Percentiles rank a stretch among this genome's conserved stretches.
Evolutionary conservation across 2,888 invertebrate genomes (phyloP).

Genomic region (Capitulum mitella): DNA sequence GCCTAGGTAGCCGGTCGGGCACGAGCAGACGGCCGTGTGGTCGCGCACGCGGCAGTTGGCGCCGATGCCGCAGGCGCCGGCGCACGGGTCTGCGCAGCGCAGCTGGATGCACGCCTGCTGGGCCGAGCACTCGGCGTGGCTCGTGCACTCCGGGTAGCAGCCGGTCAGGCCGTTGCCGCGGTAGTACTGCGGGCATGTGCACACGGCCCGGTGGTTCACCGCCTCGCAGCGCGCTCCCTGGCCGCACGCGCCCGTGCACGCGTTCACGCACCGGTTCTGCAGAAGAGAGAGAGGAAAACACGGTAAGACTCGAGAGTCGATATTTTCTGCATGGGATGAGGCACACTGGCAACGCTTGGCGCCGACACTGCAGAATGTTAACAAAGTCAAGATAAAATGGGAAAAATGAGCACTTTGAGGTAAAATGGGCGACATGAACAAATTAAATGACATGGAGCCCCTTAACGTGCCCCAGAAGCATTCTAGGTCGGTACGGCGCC

Average conservation of each 20-base stretch:
- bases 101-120: slow-evolving; percentile 65
- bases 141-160: slow-evolving; percentile 71
- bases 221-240: slow-evolving; percentile 66
- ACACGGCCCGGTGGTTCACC: slow-evolving; percentile 66
- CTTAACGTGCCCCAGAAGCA: too few relatives aligned
- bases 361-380: too few relatives aligned
- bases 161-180: slow-evolving; percentile 39
- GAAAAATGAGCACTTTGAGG: too few relatives aligned
- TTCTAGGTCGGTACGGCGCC: too few relatives aligned
- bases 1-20: slow-evolving; percentile 42
- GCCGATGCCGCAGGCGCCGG: slow-evolving; percentile 64
- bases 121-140: slow-evolving; percentile 68
- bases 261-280: slow-evolving; percentile 27
- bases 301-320: too few relatives aligned
- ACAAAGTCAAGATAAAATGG: too few relatives aligned
- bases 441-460: too few relatives aligned
- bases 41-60: slow-evolving; percentile 70
- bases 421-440: too few relatives aligned
- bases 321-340: too few relatives aligned
- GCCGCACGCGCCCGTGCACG: slow-evolving; percentile 59
- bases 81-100: slow-evolving; percentile 72
- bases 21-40: slow-evolving; percentile 76
- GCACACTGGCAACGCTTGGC: too few relatives aligned
- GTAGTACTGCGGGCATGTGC: slow-evolving; percentile 61
- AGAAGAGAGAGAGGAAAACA: not conserved